These are phyloP conservation scores for Gallinago media DNA, from an alignment of 2,113 vertebrate species.

Conservation along the genomic window DNA sequence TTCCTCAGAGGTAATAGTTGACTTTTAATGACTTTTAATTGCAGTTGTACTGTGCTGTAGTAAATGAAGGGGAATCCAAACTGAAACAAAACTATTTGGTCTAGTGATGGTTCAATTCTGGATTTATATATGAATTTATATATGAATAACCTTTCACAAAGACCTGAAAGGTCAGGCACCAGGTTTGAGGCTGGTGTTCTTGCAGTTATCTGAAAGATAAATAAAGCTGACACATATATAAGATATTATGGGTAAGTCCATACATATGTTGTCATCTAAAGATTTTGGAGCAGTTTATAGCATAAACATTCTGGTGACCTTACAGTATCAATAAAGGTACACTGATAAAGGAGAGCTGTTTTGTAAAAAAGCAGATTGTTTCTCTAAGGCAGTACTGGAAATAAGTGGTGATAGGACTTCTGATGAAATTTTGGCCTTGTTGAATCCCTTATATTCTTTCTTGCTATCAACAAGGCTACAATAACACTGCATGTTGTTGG, in stretches of 20 bases:
- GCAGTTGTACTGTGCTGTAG: neutral
- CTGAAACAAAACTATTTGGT: neutral
- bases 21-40: neutral
- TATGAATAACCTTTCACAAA: neutral
- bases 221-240: neutral
- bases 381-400: neutral
- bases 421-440: neutral
- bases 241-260: rapidly evolving
- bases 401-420: neutral
- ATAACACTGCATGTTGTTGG: neutral
- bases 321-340: neutral
- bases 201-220: neutral
- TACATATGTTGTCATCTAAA: neutral
- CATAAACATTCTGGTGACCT: neutral
- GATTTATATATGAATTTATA: neutral
- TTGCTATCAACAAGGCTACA: neutral
- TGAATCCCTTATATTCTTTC: neutral
- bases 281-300: neutral
- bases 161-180: neutral
- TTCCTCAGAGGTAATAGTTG: neutral
- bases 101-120: neutral
- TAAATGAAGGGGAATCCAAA: neutral
- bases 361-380: neutral
- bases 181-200: neutral
- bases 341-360: neutral